Evolutionary conservation across 2,888 invertebrate species (phyloP), one percentile per base, ranked within the genome.

Genomic region (Willowsia nigromaculata): DNA sequence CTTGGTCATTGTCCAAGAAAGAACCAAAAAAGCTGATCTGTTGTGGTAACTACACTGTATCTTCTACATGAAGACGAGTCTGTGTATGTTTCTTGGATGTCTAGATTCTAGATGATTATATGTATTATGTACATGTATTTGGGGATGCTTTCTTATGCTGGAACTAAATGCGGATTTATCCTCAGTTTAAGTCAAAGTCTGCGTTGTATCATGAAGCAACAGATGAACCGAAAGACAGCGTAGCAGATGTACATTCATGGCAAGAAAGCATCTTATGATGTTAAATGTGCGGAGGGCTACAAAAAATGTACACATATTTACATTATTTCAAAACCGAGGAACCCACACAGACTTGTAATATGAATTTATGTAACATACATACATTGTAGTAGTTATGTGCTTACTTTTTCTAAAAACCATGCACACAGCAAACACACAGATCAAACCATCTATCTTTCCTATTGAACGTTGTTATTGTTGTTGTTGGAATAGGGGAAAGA

Each of bases 401-500:
- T 18, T 33, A n/a, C 9, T 15, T 15, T 40, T 80, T 25, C 18
- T n/a, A 40, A 4, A 47, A 13, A 43, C n/a, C 74, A 47, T 47
- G 74, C 74, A 9, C 50, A 13, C 15, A 7, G 37, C 25, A 40
- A 37, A 37, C 37, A 71, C 71, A 65, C 65, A 62, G 62, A 62
- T 65, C 62, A 47, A 82, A 62, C 37, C 65, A 82, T 82, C 82
- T 30, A 62, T 82, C 82, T 82, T 80, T 65, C 13, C 40, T 62
- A n/a, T 43, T 80, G 37, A 33, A 80, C 56, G 53, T 33, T 80
- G 50, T 78, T 78, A 78, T 78, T 83, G 83, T 43, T 83, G 80
- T 37, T 56, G 65, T 71, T 84, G 71, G 84, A 84, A 71, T 15
- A 25, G 84, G 7, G 37, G 71, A 37, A 37, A 84, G 71, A 22